These are phyloP conservation scores for Eulemur coronatus DNA, from an alignment of 2,797 vertebrate species.

Conservation along the genomic window DNA sequence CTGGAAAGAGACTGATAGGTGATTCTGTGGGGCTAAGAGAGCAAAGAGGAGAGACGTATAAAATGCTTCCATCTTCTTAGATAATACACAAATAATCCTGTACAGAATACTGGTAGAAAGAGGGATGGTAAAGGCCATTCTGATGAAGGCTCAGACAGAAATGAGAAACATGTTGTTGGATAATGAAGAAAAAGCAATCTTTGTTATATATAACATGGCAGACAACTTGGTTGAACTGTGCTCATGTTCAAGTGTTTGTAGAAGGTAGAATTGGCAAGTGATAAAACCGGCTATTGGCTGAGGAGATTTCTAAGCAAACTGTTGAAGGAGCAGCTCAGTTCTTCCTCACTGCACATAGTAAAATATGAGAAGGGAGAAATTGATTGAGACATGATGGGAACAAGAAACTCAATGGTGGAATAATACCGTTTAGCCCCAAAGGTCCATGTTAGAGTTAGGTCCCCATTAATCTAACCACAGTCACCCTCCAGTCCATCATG, in stretches of 20 bases:
- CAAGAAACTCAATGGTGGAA: not conserved
- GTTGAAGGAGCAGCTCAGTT: not conserved
- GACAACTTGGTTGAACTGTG: not conserved
- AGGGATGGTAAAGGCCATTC: not conserved
- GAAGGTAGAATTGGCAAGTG: not conserved
- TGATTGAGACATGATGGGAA: not conserved
- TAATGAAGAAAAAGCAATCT: not conserved
- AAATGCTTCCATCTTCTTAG: not conserved
- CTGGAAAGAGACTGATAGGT: not conserved
- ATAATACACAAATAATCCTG: not conserved
- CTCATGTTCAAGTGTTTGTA: not conserved
- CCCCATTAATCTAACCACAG: not conserved
- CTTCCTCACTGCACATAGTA: not conserved
- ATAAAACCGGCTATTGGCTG: not conserved
- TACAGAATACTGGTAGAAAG: not conserved
- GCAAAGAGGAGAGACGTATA: not conserved
- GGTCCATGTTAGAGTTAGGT: not conserved
- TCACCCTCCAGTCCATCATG: not conserved
- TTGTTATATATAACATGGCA: not conserved
- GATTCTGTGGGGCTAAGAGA: not conserved
- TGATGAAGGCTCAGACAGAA: not conserved
- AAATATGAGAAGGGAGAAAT: not conserved
- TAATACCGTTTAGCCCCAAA: not conserved
- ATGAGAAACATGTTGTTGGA: not conserved
- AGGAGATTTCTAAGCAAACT: not conserved